Base-by-base conservation (phyloP, 2,113 vertebrate genomes). In the Spea bombifrons region DNA sequence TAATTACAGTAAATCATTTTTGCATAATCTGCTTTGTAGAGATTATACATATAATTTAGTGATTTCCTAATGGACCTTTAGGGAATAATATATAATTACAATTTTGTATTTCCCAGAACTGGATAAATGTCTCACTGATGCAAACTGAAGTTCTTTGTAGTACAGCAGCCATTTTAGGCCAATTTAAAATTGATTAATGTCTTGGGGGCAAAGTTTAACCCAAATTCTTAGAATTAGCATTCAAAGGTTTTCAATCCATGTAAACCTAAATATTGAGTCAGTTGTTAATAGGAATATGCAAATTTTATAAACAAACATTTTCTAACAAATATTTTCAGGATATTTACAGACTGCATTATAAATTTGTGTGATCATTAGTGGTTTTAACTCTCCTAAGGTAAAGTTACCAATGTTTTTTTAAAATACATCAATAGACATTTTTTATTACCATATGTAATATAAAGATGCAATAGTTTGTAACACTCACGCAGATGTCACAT, bases 41-140 rank as follows among this genome's bases (percentile, higher is more conserved):
- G 55, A 59, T 8, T 30, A 64, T 64, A 64, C 8, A 13, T 64
- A 13, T 64, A 16, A 64, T 64, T 64, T 64, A 30, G 61, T 64
- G 3, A 64, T 64, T 64, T 64, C 5, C 8, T 64, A 64, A 64
- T 64, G 61, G 61, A 64, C 30, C 61, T 64, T 64, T 64, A 64
- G 61, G 61, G 61, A 64, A 64, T 30, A 64, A 13, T 16, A 64
- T 59, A 59, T 64, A 64, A 64, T 64, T 64, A 64, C 61, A 64
- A 64, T 64, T 64, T 64, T 7, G 61, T 64, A 64, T 64, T 17
- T 64, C 5, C 61, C 7, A 64, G 17, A 64, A 64, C 17, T 64
- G 61, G n/a, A 64, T 64, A 30, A 64, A 64, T 64, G n/a, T 64
- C n/a, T 30, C n/a, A 64, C 61, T 64, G 17, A 16, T 64, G 61